Percentiles rank a stretch among this genome's conserved stretches.
phyloP scores from a whole-genome alignment of 1,140 invertebrate genomes.

The Bombyx mandarina region DNA sequence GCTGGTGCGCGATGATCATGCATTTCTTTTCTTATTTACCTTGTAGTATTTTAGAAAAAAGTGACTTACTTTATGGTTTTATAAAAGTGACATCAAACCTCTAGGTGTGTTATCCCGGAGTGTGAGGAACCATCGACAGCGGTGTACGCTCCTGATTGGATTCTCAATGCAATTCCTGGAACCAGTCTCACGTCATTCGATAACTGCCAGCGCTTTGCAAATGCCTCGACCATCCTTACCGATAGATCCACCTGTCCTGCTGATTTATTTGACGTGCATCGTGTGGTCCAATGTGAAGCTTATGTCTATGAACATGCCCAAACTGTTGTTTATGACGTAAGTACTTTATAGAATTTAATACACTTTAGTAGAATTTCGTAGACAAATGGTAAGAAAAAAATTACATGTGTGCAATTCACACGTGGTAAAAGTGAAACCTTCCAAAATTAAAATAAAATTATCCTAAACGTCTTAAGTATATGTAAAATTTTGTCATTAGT shows the following conservation, averaged over 20 bases:
- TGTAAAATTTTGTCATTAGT: too few species aligned
- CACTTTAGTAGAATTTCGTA: background rate
- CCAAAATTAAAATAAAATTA: too few species aligned
- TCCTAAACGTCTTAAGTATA: too few species aligned
- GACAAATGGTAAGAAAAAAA: too few species aligned
- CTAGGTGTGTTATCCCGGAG: constrained; percentile 13
- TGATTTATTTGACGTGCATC: constrained; percentile 34
- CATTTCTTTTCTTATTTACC: too few species aligned
- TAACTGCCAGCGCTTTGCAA: constrained; percentile 13
- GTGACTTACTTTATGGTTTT: background rate
- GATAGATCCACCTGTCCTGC: constrained; percentile 17
- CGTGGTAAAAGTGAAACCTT: too few species aligned
- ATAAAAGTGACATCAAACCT: background rate
- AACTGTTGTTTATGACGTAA: constrained; percentile 47
- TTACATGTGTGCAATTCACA: too few species aligned
- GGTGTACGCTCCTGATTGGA: constrained; percentile 5
- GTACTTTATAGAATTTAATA: constrained; percentile 7
- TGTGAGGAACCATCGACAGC: constrained; percentile 6
- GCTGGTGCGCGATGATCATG: too few species aligned
- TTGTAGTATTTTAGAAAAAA: too few species aligned
- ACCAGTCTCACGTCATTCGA: constrained; percentile 4
- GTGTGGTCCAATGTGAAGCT: constrained; percentile 15
- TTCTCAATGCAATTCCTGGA: constrained; percentile 10
- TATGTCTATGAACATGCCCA: constrained; percentile 22
- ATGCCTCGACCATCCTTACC: background rate